Conservation (phyloP, 2,888 invertebrate genomes). For the Crossocerus cetratus region DNA sequence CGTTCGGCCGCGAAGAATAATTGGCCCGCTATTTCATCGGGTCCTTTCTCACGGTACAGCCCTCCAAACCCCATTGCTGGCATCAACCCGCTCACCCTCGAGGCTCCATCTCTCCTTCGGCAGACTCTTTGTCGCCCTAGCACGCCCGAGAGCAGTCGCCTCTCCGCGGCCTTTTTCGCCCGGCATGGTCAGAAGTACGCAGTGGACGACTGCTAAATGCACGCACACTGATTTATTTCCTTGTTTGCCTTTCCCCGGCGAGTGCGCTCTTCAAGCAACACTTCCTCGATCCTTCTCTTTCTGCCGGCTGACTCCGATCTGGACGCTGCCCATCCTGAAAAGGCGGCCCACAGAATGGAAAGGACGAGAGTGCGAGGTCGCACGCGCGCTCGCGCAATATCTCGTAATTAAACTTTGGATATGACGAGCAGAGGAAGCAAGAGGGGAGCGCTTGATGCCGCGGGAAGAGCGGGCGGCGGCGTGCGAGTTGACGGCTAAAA, state of each 20-base stretch:
- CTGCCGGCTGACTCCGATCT: no score
- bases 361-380: not conserved
- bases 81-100: not conserved
- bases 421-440: not conserved
- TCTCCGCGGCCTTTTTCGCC: conserved; percentile 18
- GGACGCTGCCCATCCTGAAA: no score
- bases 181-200: conserved; percentile 30
- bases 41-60: conserved; percentile 24
- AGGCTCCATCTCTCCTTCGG: not conserved
- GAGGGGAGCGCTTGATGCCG: conserved; percentile 3
- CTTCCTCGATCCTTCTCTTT: no score
- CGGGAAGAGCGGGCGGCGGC: conserved; percentile 28
- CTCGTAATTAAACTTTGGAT: conserved; percentile 45
- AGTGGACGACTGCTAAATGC: conserved; percentile 47
- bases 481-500: conserved; percentile 9
- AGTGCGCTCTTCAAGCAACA: no score
- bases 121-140: not conserved
- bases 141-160: conserved; percentile 5
- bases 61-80: not conserved
- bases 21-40: conserved; percentile 47
- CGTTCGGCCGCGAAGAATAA: conserved; percentile 50
- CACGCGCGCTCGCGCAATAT: conserved; percentile 36
- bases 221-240: conserved; percentile 44
- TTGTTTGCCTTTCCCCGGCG: not conserved
- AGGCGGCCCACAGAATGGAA: no score